phyloP scores from a whole-genome alignment of 2,888 invertebrate genomes.

The Argynnis bischoffii region DNA sequence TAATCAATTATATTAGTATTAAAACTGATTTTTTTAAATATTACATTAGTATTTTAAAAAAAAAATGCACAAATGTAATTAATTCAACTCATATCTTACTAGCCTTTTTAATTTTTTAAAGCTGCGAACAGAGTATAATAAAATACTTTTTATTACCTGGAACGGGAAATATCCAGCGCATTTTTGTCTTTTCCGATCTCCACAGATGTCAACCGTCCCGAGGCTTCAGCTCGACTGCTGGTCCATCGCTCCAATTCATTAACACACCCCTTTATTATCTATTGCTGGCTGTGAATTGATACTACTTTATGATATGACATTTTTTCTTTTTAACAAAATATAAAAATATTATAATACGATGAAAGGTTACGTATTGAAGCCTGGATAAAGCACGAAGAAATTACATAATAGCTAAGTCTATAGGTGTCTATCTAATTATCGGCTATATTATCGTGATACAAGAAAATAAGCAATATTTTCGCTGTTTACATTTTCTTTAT shows the following conservation, averaged over 20 bases:
- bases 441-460: not conserved
- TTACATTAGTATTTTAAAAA: no score
- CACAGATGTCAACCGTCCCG: slow-evolving; percentile 33
- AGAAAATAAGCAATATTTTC: not conserved
- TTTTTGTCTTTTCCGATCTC: slow-evolving; percentile 55
- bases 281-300: slow-evolving; percentile 26
- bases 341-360: not conserved
- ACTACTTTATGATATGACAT: not conserved
- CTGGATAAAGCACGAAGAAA: slow-evolving; percentile 7
- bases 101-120: not conserved
- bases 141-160: slow-evolving; percentile 59
- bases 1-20: no score
- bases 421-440: slow-evolving; percentile 17
- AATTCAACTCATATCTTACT: not conserved
- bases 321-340: slow-evolving; percentile 2
- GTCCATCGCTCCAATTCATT: slow-evolving; percentile 42
- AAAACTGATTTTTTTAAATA: no score
- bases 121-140: not conserved
- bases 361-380: slow-evolving; percentile 17
- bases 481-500: not conserved
- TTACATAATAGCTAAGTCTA: slow-evolving; percentile 14
- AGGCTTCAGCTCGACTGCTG: slow-evolving; percentile 50
- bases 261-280: slow-evolving; percentile 31
- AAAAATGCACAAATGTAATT: not conserved
- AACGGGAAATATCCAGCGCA: slow-evolving; percentile 80